phyloP scores from a whole-genome alignment of 2,113 vertebrate species.

The Perccottus glenii region DNA sequence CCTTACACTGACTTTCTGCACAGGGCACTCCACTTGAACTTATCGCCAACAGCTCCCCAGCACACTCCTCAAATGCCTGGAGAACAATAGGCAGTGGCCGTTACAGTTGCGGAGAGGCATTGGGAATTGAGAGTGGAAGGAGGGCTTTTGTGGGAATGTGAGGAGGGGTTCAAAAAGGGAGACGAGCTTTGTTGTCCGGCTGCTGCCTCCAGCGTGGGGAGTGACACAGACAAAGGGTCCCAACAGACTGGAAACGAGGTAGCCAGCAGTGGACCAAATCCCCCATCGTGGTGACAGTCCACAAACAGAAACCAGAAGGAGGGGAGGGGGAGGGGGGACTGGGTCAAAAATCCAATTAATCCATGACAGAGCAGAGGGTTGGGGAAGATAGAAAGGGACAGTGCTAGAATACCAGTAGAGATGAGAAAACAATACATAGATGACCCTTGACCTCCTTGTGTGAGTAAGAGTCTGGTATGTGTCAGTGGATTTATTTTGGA shows the following conservation, averaged over 20 bases:
- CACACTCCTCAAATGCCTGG: slow-evolving; percentile 21
- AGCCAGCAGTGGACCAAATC: slow-evolving; percentile 41
- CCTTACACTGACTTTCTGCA: slow-evolving; percentile 20
- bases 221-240: slow-evolving; percentile 48
- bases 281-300: slow-evolving; percentile 18
- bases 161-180: slow-evolving; percentile 35
- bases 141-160: slow-evolving; percentile 8
- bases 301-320: slow-evolving; percentile 30
- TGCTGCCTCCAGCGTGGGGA: slow-evolving; percentile 29
- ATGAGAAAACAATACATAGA: slow-evolving; percentile 45
- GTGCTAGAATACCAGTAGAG: slow-evolving; percentile 34
- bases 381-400: slow-evolving; percentile 19
- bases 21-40: slow-evolving; percentile 39
- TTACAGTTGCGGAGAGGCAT: slow-evolving; percentile 41
- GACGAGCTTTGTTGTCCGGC: slow-evolving; percentile 46
- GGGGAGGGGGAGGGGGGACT: slow-evolving; percentile 52
- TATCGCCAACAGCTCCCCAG: slow-evolving; percentile 30
- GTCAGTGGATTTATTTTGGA: slow-evolving; percentile 11
- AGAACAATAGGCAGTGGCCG: slow-evolving; percentile 45
- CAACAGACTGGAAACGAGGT: slow-evolving; percentile 49
- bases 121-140: slow-evolving; percentile 37
- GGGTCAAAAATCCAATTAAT: slow-evolving; percentile 77
- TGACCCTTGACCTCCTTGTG: slow-evolving; percentile 44
- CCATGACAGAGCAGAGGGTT: slow-evolving; percentile 56
- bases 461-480: slow-evolving; percentile 4